phyloP scores from a whole-genome alignment of 2,113 vertebrate genomes.

The Ammodytes marinus region DNA sequence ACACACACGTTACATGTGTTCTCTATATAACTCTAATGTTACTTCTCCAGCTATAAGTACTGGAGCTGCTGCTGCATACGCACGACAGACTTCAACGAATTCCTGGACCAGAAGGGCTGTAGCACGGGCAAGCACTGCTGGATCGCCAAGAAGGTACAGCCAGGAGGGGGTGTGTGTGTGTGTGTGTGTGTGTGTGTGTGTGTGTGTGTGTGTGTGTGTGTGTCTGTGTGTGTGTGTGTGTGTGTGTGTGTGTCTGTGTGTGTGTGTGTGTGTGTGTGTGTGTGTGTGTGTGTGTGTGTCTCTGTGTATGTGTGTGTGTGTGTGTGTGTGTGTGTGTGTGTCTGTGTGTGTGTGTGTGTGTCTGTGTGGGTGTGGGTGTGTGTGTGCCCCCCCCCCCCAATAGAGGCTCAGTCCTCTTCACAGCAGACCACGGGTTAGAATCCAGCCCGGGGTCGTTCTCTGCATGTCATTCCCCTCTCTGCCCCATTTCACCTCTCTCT shows the following conservation, averaged over 20 bases:
- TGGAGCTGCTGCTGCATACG: slow-evolving; percentile 96
- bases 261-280: no score
- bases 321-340: not conserved
- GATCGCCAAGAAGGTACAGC: slow-evolving; percentile 86
- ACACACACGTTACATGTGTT: not conserved
- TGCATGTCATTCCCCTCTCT: no score
- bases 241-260: no score
- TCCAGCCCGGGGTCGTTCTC: no score
- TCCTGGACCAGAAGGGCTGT: slow-evolving; percentile 96
- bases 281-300: no score
- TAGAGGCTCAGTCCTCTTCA: no score
- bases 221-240: no score
- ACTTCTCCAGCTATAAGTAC: slow-evolving; percentile 90
- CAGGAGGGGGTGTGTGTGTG: not conserved
- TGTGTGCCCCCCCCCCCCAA: no score
- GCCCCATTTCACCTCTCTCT: no score
- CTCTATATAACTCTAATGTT: not conserved
- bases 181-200: not conserved
- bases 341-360: no score
- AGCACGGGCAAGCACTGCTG: slow-evolving; percentile 90
- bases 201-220: not conserved
- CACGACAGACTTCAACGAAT: slow-evolving; percentile 92
- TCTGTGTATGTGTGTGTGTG: not conserved
- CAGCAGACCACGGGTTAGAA: no score
- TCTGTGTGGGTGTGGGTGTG: no score